Evolutionary conservation across 2,888 invertebrate genomes (phyloP).

Genomic region (Liposcelis brunnea): DNA sequence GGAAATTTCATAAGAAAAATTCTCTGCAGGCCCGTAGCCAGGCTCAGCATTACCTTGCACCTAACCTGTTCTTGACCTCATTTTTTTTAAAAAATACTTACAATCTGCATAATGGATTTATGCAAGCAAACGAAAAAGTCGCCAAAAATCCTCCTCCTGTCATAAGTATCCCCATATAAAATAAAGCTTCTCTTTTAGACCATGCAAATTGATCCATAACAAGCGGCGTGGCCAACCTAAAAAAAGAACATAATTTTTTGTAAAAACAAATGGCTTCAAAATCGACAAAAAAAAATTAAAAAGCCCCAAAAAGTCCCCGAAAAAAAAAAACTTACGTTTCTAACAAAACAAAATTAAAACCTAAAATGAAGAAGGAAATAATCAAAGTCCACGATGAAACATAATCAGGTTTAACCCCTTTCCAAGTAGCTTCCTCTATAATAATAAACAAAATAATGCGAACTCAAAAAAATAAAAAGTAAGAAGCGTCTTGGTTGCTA

Average conservation of each 20-base stretch:
- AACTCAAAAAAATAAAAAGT: slow-evolving; percentile 2
- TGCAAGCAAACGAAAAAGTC: slow-evolving; percentile 50
- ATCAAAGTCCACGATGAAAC: slow-evolving; percentile 62
- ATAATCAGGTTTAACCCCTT: slow-evolving; percentile 51
- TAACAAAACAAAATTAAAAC: slow-evolving; percentile 73
- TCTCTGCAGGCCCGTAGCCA: too few species aligned
- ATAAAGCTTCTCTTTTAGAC: slow-evolving; percentile 55
- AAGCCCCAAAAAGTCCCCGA: neutral
- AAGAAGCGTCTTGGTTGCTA: too few species aligned
- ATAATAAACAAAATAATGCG: slow-evolving; percentile 16
- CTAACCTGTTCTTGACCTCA: neutral
- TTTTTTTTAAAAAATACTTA: slow-evolving; percentile 16
- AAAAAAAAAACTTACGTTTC: slow-evolving; percentile 44
- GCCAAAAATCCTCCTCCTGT: slow-evolving; percentile 63
- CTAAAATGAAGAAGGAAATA: slow-evolving; percentile 63
- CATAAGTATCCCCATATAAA: slow-evolving; percentile 70
- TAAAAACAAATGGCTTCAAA: slow-evolving; percentile 1
- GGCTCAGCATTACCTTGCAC: too few species aligned
- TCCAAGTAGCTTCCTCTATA: slow-evolving; percentile 56
- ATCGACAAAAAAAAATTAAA: neutral
- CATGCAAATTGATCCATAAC: slow-evolving; percentile 84
- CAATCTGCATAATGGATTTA: slow-evolving; percentile 49
- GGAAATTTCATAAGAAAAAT: too few species aligned
- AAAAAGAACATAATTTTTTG: slow-evolving; percentile 12
- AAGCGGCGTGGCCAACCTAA: slow-evolving; percentile 55